Base-by-base conservation (phyloP, 2,113 vertebrate genomes). In the Smithornis capensis region DNA sequence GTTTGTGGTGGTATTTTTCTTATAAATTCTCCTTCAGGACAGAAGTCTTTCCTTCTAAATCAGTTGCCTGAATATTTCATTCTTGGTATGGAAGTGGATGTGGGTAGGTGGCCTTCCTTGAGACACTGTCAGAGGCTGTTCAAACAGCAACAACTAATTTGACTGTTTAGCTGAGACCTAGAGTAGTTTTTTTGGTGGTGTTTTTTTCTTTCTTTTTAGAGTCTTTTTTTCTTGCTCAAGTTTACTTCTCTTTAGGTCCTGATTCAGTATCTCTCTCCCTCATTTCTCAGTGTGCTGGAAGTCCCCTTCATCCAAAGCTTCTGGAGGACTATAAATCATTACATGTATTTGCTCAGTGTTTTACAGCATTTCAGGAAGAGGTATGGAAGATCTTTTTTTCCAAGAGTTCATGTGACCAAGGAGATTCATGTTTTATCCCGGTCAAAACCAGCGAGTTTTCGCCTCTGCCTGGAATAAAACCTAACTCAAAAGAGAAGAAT, bases 151-250 rank as follows among this genome's bases (percentile, higher is more conserved):
- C 17, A 71, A 78, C 50, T 44, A 65, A 62, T 84, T 79, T 70
- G 24, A 82, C n/a, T 35, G 14, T 21, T 44, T 70, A 57, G 57
- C 25, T 88, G 37, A 94, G 33, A 28, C 7, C 29, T 10, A 23
- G 35, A 6, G 7, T 29, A 0, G 0, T 14, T 59, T 79, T 53
- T 83, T 47, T 81, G 2, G 42, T 9, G 7, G 6, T 47, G 7
- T 10, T 24, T 27, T n/a, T 42, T 55, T 38, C 5, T 79, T 81
- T 82, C 62, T 65, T 55, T 45, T 31, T 81, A 17, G 9, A 60
- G 31, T 29, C 12, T 75, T 42, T 70, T 24, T 57, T 65, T 60
- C 56, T 90, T 38, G 9, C 29, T 75, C 22, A 31, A 37, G 21
- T 75, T 81, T 49, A 12, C 6, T 75, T 82, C 74, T 79, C 17